phyloP scores from a whole-genome alignment of 2,113 vertebrate genomes.

The Plectropomus leopardus region DNA sequence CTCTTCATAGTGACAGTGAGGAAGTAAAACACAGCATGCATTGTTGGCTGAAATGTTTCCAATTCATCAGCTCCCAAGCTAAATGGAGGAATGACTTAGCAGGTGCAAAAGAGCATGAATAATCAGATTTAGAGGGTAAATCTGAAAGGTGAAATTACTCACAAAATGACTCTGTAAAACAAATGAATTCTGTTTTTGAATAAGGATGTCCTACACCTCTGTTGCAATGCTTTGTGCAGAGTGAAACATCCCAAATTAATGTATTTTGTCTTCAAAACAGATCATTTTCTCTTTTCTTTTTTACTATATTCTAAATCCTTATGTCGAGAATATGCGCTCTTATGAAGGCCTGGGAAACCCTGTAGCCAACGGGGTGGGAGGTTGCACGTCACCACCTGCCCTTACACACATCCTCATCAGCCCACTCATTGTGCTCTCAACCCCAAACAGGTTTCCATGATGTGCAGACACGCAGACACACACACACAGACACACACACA shows the following conservation, averaged over 20 bases:
- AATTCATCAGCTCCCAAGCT: neutral
- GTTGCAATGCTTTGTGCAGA: neutral
- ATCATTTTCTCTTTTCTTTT: neutral
- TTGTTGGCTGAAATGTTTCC: conserved; percentile 11
- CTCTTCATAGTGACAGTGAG: neutral
- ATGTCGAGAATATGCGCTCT: neutral
- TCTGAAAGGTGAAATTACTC: neutral
- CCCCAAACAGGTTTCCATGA: conserved; percentile 27
- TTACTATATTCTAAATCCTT: neutral
- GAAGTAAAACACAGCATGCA: conserved; percentile 29
- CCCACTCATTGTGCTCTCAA: conserved; percentile 27
- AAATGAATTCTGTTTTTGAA: neutral
- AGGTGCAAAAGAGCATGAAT: neutral
- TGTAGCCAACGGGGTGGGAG: neutral
- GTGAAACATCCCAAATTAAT: neutral
- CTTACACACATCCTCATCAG: conserved; percentile 36
- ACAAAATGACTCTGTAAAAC: neutral
- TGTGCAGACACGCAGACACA: conserved; percentile 5
- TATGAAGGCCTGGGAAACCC: conserved; percentile 16
- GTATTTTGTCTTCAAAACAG: neutral
- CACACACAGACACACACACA: neutral
- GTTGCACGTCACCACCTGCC: conserved; percentile 5
- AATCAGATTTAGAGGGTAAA: neutral
- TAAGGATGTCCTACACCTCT: neutral
- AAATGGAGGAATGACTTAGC: neutral